Base-by-base conservation (phyloP, 2,888 invertebrate genomes). In the Habrosyne pyritoides region DNA sequence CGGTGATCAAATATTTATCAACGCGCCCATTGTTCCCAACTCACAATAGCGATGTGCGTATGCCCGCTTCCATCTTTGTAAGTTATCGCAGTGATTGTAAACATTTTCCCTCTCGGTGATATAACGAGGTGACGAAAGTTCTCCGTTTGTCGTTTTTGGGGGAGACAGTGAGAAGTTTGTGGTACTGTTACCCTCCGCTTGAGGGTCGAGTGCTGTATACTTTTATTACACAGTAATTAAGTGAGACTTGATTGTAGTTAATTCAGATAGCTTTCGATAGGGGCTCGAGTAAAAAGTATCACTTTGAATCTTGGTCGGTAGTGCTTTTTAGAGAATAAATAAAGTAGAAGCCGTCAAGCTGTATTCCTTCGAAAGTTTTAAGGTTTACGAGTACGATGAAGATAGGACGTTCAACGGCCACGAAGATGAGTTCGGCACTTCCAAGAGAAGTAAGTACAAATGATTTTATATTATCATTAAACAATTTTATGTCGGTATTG, bases 291-390 rank as follows among this genome's bases (percentile, higher is more conserved):
- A 55, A 47, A 52, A 59, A 48, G 54, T 58, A 53, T 53, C 47
- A 60, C n/a, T 58, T 61, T 54, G 57, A 56, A 54, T 55, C 64
- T 63, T 60, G 60, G 57, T 55, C n/a, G 36, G 57, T 59, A 57
- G 64, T 59, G 60, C 55, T 62, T 66, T 73, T 75, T 71, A 66
- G 68, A 71, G 66, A 58, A 69, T 55, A 49, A 61, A 67, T 57
- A 61, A 59, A 66, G 70, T 61, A 68, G 81, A 88, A 88, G 79
- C 81, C 85, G 86, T 69, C 92, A 92, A 91, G 86, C 92, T 92
- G 92, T 92, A 91, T 92, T 92, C 92, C 81, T 89, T 92, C 81
- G 91, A 92, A 72, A 91, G 87, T 82, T 92, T 92, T 80, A 89
- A 92, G 83, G 90, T 86, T 67, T 92, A 91, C 71, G 91, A 91